Evolutionary conservation across 2,113 vertebrate genomes (phyloP).

Genomic region (Callipepla californica): DNA sequence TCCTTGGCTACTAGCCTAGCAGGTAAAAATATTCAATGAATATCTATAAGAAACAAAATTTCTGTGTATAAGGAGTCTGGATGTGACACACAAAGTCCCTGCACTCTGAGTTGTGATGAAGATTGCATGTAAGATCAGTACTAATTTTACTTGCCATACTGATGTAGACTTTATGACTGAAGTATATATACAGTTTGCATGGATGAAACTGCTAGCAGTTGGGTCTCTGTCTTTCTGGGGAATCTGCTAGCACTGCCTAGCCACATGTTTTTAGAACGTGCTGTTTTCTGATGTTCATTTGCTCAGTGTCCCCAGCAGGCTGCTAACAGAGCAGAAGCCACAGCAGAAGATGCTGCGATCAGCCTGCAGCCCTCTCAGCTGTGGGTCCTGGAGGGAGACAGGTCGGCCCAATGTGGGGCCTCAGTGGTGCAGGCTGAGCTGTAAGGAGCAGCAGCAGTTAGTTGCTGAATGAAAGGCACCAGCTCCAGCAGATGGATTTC

Average conservation of each 20-base stretch:
- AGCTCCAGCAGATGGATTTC: constrained; percentile 30
- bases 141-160: neutral
- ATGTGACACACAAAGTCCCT: too few relatives aligned
- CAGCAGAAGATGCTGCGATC: neutral
- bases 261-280: neutral
- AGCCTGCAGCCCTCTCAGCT: neutral
- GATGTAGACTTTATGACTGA: neutral
- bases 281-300: accelerated
- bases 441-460: neutral
- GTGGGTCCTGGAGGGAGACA: neutral
- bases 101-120: accelerated
- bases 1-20: neutral
- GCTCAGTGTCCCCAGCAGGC: neutral
- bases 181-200: neutral
- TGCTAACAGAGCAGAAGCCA: accelerated
- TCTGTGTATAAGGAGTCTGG: neutral
- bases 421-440: accelerated
- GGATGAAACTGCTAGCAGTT: neutral
- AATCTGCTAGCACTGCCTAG: neutral
- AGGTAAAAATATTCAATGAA: neutral
- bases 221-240: neutral
- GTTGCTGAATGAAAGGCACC: neutral
- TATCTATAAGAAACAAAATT: neutral
- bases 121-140: accelerated
- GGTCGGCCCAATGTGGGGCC: accelerated